Conservation (phyloP, 2,113 vertebrate genomes). For the Percina caprodes region DNA sequence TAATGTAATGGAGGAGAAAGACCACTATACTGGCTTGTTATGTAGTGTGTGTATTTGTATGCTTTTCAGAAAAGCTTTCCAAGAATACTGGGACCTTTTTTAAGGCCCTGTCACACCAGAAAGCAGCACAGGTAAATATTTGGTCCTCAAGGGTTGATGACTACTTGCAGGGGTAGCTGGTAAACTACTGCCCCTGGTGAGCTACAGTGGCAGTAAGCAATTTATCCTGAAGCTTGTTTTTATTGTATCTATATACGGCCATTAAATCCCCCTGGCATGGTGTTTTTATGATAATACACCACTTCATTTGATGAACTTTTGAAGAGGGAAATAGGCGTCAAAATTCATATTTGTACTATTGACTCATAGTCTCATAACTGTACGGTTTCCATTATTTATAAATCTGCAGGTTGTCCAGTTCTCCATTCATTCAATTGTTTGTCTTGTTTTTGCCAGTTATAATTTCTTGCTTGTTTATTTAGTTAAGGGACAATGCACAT, state of each 20-base stretch:
- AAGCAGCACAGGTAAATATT: background rate
- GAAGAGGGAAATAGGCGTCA: background rate
- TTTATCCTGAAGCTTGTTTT: no score
- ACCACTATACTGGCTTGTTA: background rate
- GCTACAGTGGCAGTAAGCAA: no score
- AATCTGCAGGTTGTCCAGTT: background rate
- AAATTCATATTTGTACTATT: background rate
- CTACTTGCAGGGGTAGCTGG: background rate
- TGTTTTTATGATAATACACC: background rate
- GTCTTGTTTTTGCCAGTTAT: background rate
- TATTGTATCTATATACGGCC: background rate
- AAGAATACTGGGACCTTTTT: conserved; percentile 2
- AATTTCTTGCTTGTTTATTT: no score
- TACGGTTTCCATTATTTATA: background rate
- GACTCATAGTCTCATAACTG: background rate
- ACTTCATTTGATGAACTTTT: background rate
- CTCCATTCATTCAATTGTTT: background rate
- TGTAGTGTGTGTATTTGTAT: background rate
- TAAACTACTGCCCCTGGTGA: background rate
- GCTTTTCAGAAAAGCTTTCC: background rate
- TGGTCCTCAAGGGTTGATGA: background rate
- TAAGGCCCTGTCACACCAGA: background rate
- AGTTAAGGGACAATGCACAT: no score
- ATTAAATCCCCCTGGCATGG: background rate
- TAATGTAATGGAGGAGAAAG: background rate